Evolutionary conservation across 2,113 vertebrate species (phyloP).

Genomic region (Perca flavescens): DNA sequence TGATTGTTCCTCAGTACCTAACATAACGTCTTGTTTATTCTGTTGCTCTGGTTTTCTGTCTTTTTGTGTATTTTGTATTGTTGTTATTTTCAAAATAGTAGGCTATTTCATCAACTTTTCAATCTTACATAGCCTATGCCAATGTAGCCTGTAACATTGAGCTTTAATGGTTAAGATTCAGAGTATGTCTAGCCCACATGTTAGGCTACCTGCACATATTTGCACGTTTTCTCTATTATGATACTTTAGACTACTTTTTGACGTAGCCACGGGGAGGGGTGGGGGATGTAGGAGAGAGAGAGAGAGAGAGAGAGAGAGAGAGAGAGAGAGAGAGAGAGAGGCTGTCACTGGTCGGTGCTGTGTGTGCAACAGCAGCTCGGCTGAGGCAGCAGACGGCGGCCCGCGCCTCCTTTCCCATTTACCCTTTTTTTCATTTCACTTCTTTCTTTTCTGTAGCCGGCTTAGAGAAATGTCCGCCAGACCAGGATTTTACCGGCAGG

Average conservation of each 20-base stretch:
- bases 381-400: constrained; percentile 41
- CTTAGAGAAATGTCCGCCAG: constrained; percentile 79
- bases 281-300: not conserved
- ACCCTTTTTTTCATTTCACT: not conserved
- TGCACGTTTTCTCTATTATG: too few species aligned
- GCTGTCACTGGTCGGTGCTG: constrained; percentile 22
- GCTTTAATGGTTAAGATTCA: not conserved
- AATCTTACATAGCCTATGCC: not conserved
- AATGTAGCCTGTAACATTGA: not conserved
- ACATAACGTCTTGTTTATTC: not conserved
- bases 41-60: not conserved
- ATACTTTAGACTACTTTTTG: too few species aligned
- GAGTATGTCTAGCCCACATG: too few species aligned
- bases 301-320: not conserved
- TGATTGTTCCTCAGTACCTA: not conserved
- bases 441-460: not conserved
- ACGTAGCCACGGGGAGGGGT: too few species aligned
- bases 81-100: not conserved
- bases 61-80: not conserved
- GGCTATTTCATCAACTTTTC: not conserved
- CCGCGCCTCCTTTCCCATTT: constrained; percentile 23
- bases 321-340: constrained; percentile 15
- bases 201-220: too few species aligned
- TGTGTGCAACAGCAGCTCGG: constrained; percentile 32
- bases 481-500: constrained; percentile 95